A percentile compares a stretch with the other conserved stretches of the same genome.
Conservation (phyloP, 2,888 invertebrate genomes). For the Merodon equestris region DNA sequence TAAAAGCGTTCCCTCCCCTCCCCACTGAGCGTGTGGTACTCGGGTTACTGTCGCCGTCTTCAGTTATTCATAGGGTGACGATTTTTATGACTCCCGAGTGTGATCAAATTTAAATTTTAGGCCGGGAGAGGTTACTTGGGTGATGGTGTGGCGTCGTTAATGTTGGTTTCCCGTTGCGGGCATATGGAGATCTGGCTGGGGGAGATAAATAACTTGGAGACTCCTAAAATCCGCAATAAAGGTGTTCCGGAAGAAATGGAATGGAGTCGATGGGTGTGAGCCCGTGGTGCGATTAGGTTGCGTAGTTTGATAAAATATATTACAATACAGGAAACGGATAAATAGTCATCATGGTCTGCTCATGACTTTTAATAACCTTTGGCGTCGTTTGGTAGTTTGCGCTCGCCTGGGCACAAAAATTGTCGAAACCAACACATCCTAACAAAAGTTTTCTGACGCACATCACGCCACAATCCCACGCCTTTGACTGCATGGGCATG, state of each 20-base stretch:
- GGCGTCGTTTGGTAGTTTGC: no score
- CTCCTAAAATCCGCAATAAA: slow-evolving; percentile 25
- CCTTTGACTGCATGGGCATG: background rate
- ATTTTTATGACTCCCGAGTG: slow-evolving; percentile 56
- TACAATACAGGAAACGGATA: no score
- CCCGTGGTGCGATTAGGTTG: slow-evolving; percentile 3
- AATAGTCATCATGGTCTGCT: no score
- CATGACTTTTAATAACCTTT: no score
- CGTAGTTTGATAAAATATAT: no score
- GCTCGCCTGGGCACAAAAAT: background rate
- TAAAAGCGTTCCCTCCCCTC: slow-evolving; percentile 29
- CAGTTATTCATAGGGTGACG: slow-evolving; percentile 65
- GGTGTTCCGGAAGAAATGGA: no score
- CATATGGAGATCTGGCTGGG: slow-evolving; percentile 11
- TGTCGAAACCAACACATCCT: no score
- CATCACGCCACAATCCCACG: no score
- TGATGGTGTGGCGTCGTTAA: slow-evolving; percentile 7
- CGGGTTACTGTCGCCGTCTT: slow-evolving; percentile 63
- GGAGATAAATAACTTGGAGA: slow-evolving; percentile 40
- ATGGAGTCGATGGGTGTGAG: background rate
- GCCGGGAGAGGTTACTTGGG: slow-evolving; percentile 30
- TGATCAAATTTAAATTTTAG: slow-evolving; percentile 57
- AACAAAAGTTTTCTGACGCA: no score
- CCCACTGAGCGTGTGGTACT: slow-evolving; percentile 52
- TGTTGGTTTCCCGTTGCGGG: slow-evolving; percentile 1